phyloP scores from a whole-genome alignment of 1,140 invertebrate genomes.

The Lepidotrigona ventralis region DNA sequence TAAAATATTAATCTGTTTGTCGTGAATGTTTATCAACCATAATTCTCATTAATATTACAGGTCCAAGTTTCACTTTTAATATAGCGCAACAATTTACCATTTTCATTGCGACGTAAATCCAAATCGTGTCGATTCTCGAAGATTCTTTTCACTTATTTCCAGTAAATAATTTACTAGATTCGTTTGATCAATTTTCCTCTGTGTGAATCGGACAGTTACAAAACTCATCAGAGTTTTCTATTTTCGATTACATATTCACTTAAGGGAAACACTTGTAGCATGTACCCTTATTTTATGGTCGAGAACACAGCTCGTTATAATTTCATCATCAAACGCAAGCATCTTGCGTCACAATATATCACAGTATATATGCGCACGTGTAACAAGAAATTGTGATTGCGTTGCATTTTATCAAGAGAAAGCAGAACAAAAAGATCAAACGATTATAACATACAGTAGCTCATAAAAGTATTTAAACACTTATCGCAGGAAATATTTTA shows the following conservation, averaged over 20 bases:
- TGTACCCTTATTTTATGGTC: conserved; percentile 22
- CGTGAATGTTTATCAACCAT: background rate
- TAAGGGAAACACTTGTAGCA: background rate
- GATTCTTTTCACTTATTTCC: background rate
- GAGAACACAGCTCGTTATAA: conserved; percentile 47
- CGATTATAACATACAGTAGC: background rate
- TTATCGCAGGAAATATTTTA: background rate
- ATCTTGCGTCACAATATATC: conserved; percentile 51
- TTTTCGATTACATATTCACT: background rate
- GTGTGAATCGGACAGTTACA: no score
- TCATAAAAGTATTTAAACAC: background rate
- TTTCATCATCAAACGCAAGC: conserved; percentile 45
- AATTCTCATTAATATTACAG: background rate
- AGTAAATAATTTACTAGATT: background rate
- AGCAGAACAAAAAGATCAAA: conserved; percentile 39
- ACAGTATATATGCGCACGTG: conserved; percentile 2
- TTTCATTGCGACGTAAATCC: background rate
- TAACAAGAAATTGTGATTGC: conserved; percentile 38
- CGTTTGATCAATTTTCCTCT: background rate
- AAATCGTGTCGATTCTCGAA: background rate
- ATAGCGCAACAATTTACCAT: background rate
- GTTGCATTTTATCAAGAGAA: conserved; percentile 24
- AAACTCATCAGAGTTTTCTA: background rate
- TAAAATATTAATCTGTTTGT: background rate
- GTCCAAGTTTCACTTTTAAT: background rate